phyloP scores from a whole-genome alignment of 2,888 invertebrate genomes.

The Scaeva pyrastri region DNA sequence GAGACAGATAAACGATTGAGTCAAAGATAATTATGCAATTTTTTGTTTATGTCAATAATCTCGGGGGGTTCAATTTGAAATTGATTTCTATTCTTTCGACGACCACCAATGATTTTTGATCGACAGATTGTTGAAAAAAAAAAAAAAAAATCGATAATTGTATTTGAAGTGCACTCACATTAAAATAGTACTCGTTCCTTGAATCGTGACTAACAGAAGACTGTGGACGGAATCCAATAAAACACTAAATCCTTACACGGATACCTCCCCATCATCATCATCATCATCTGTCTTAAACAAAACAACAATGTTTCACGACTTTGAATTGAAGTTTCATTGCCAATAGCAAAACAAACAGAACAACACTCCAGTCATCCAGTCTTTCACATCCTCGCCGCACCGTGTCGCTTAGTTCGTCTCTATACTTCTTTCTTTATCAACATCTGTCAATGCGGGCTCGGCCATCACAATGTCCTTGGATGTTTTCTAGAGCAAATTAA shows the following conservation, averaged over 20 bases:
- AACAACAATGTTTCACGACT: constrained; percentile 54
- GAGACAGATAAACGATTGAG: constrained; percentile 5
- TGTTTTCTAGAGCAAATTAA: constrained; percentile 63
- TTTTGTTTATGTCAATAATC: constrained; percentile 30
- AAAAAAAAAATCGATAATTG: constrained; percentile 23
- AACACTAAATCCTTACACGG: constrained; percentile 29
- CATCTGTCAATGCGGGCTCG: neutral
- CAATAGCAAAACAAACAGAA: constrained; percentile 39
- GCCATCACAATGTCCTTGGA: constrained; percentile 51
- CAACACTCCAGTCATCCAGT: neutral
- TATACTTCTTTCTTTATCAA: too few relatives aligned
- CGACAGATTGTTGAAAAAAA: constrained; percentile 32
- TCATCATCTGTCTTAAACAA: neutral
- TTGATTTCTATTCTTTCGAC: constrained; percentile 52
- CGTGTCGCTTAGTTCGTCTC: too few relatives aligned
- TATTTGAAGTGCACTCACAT: constrained; percentile 33
- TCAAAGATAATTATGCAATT: constrained; percentile 31
- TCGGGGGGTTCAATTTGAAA: constrained; percentile 30
- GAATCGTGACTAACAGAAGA: constrained; percentile 69
- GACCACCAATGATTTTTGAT: constrained; percentile 52
- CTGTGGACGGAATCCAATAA: constrained; percentile 28
- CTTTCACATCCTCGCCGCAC: neutral
- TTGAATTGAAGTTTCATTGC: constrained; percentile 64
- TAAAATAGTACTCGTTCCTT: constrained; percentile 27
- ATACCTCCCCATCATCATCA: constrained; percentile 23